phyloP scores from a whole-genome alignment of 2,797 vertebrate species.

The Acomys russatus region DNA sequence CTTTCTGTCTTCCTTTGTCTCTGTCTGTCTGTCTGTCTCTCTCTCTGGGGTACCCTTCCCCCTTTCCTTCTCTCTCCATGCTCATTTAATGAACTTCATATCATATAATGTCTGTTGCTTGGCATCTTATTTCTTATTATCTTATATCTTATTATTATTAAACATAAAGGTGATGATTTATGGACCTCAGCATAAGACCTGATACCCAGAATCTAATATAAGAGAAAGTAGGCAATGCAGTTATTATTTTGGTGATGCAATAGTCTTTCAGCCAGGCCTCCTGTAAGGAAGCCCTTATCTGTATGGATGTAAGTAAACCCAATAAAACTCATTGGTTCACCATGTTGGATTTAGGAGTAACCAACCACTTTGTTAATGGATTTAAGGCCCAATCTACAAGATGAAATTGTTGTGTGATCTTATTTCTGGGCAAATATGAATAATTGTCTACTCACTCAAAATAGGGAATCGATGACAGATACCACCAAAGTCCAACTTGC shows the following conservation, averaged over 20 bases:
- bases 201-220: not conserved
- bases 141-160: no score
- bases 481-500: not conserved
- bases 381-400: not conserved
- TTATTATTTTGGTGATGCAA: not conserved
- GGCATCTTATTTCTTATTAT: no score
- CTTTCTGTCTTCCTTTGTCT: no score
- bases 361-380: not conserved
- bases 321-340: not conserved
- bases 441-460: not conserved
- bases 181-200: not conserved
- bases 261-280: not conserved
- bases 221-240: not conserved
- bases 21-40: no score
- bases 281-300: not conserved
- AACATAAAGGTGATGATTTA: not conserved
- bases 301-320: not conserved
- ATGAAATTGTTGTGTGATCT: not conserved
- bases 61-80: no score
- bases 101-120: no score
- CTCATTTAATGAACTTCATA: no score
- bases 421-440: not conserved
- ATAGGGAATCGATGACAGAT: not conserved
- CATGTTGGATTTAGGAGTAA: not conserved
- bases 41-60: no score